Evolutionary conservation across 2,888 invertebrate genomes (phyloP).

Genomic region (Acronicta leporina): DNA sequence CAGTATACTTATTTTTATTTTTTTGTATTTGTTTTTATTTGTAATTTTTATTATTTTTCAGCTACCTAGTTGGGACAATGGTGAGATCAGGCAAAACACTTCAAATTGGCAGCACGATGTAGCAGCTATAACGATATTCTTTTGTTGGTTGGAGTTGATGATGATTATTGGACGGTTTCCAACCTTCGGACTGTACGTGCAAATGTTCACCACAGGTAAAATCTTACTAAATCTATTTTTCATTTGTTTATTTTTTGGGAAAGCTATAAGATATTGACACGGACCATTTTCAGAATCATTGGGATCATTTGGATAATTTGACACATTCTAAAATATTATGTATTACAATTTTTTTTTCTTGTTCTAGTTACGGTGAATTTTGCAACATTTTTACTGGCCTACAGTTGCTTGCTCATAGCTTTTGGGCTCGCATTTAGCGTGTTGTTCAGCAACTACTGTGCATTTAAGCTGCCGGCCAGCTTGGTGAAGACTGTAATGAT

Average conservation of each 20-base stretch:
- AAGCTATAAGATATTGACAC: too few relatives aligned
- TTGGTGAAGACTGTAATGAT: slow-evolving; percentile 94
- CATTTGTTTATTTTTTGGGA: too few relatives aligned
- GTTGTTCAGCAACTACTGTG: slow-evolving; percentile 93
- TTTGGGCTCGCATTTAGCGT: slow-evolving; percentile 95
- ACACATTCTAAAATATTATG: not conserved
- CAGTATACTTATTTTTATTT: too few relatives aligned
- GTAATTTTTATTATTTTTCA: slow-evolving; percentile 51
- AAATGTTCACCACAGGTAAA: slow-evolving; percentile 94
- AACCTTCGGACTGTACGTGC: slow-evolving; percentile 95
- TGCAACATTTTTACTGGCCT: slow-evolving; percentile 94
- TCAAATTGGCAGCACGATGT: slow-evolving; percentile 94
- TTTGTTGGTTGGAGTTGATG: slow-evolving; percentile 95
- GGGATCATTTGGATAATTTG: too few relatives aligned
- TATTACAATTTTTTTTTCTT: not conserved
- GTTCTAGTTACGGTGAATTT: slow-evolving; percentile 93
- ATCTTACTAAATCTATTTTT: too few relatives aligned
- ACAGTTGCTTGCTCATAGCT: slow-evolving; percentile 94
- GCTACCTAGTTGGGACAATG: slow-evolving; percentile 82
- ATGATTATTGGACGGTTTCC: slow-evolving; percentile 96
- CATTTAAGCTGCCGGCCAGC: slow-evolving; percentile 91
- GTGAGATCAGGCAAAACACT: slow-evolving; percentile 72
- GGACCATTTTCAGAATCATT: too few relatives aligned
- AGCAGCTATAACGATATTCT: slow-evolving; percentile 93
- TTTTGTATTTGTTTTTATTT: not conserved